phyloP scores from a whole-genome alignment of 1,140 invertebrate species.

The Apis florea region DNA sequence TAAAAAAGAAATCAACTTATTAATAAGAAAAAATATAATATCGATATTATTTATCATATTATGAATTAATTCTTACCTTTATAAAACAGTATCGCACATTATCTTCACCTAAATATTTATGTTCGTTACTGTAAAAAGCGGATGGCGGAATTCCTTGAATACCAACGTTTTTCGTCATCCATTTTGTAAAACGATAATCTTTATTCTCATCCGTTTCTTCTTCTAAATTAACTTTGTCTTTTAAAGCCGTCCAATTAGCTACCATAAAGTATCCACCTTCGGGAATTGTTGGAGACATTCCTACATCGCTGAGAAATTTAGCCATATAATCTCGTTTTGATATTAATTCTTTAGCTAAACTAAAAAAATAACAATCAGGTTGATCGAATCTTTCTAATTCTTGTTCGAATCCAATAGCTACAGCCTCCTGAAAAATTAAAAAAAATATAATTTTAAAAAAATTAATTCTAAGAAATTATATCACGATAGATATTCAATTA shows the following conservation, averaged over 20 bases:
- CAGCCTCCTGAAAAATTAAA: constrained; percentile 87
- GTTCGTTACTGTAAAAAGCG: constrained; percentile 92
- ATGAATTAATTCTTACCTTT: constrained; percentile 84
- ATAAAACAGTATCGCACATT: constrained; percentile 96
- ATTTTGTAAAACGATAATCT: constrained; percentile 97
- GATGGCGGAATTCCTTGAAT: constrained; percentile 96
- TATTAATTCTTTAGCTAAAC: constrained; percentile 88
- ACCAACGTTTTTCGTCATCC: constrained; percentile 96
- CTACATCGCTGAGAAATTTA: constrained; percentile 88
- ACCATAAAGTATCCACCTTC: constrained; percentile 99
- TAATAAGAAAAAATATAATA: background rate
- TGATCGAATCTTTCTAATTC: constrained; percentile 87
- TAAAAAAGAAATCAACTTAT: constrained; percentile 15
- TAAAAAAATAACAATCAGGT: constrained; percentile 93
- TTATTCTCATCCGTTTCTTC: constrained; percentile 86
- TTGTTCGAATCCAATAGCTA: constrained; percentile 93
- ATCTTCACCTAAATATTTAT: constrained; percentile 93
- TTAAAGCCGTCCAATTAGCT: constrained; percentile 92
- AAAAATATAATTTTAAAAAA: constrained; percentile 25
- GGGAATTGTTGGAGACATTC: constrained; percentile 95
- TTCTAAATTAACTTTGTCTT: constrained; percentile 83
- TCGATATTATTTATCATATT: background rate
- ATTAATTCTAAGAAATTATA: background rate
- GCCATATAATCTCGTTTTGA: constrained; percentile 93
- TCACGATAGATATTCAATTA: background rate